Percentiles rank a stretch among this genome's conserved stretches.
Conservation (phyloP, 2,888 invertebrate species). For the Ommatoiulus sabulosus region DNA sequence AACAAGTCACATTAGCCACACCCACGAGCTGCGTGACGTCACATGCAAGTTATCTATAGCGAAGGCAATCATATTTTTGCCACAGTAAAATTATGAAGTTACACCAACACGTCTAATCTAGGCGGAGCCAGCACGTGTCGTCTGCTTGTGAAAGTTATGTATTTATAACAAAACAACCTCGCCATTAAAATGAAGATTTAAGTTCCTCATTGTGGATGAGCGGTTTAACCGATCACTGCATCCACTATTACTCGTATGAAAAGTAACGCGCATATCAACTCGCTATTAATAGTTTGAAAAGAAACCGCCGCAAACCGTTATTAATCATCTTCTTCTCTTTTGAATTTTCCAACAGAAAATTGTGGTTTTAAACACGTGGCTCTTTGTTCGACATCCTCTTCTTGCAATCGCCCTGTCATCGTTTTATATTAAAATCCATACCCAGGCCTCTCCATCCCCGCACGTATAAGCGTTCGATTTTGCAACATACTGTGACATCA, state of each 20-base stretch:
- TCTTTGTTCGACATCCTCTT: background rate
- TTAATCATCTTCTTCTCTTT: background rate
- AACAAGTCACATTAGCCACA: too few relatives aligned
- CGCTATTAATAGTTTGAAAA: background rate
- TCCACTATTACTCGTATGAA: background rate
- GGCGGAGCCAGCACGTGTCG: too few relatives aligned
- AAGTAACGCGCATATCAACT: background rate
- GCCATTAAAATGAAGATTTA: too few relatives aligned
- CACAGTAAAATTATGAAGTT: too few relatives aligned
- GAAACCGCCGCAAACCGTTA: background rate
- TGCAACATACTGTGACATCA: background rate
- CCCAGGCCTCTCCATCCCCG: background rate
- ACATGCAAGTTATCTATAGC: too few relatives aligned
- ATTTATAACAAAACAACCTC: too few relatives aligned
- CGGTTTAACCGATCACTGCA: background rate
- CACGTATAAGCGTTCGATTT: background rate
- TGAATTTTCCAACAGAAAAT: background rate
- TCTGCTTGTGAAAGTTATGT: too few relatives aligned
- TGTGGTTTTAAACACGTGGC: background rate
- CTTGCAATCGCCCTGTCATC: background rate
- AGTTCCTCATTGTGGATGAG: background rate
- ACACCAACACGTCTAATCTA: too few relatives aligned
- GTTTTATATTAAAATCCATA: background rate
- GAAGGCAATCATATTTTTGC: too few relatives aligned
- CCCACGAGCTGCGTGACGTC: too few relatives aligned